Conservation (phyloP, 2,888 invertebrate species). For the Piscicola geometra region DNA sequence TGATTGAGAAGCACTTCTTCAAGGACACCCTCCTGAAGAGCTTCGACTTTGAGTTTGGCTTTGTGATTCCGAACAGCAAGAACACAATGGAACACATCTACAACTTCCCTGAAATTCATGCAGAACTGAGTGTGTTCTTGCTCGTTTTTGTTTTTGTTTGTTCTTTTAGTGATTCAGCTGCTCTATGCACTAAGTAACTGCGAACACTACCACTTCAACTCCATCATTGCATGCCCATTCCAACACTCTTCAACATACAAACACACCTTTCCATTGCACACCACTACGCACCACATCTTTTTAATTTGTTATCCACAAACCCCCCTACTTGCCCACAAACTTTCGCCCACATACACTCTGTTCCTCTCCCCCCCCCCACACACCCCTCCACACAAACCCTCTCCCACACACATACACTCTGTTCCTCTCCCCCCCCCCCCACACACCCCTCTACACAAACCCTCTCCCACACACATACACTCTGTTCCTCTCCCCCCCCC, state of each 20-base stretch:
- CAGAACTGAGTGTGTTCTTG: slow-evolving; percentile 68
- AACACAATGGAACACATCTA: slow-evolving; percentile 99
- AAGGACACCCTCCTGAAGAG: slow-evolving; percentile 86
- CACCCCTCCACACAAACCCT: background rate
- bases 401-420: background rate
- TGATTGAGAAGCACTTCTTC: slow-evolving; percentile 97
- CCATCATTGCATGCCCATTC: background rate
- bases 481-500: too few species aligned
- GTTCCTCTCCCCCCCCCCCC: too few species aligned
- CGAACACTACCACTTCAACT: background rate
- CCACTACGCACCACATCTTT: too few species aligned
- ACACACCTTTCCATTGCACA: background rate
- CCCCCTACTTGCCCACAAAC: too few species aligned
- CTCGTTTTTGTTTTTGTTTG: background rate
- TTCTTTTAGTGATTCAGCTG: background rate
- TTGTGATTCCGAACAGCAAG: slow-evolving; percentile 93
- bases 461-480: background rate
- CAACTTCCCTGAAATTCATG: slow-evolving; percentile 84
- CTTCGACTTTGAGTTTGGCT: slow-evolving; percentile 98
- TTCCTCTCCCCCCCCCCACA: too few species aligned
- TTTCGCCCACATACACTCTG: too few species aligned
- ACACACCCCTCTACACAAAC: too few species aligned
- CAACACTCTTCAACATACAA: background rate
- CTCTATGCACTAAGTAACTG: background rate
- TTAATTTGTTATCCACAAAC: too few species aligned